Base-by-base conservation (phyloP, 2,797 vertebrate genomes). In the Mallotus villosus region DNA sequence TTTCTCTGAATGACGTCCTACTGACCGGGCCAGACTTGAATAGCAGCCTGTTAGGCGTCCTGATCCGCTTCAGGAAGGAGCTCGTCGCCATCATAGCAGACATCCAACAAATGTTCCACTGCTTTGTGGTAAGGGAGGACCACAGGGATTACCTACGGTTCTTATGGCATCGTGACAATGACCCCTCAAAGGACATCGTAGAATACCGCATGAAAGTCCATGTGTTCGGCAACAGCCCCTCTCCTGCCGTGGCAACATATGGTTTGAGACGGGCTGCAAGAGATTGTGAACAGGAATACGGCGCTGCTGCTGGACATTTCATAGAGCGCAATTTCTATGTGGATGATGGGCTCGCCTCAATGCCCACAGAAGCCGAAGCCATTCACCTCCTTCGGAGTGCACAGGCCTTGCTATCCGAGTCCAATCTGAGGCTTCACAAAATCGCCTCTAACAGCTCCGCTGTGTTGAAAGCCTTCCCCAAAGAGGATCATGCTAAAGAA, bases 381-480 rank as follows among this genome's bases (percentile, higher is more conserved):
- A 34, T 75, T 0, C 1, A 17, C 8, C 60, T 70, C 0, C 73
- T 75, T 1, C 16, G 59, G 2, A 17, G 55, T 0, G 32, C 73
- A n/a, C 25, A 34, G 16, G 22, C 9, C 4, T 21, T 29, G 0
- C 29, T 69, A 2, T 65, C 65, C 0, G 32, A 68, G 5, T 68
- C 70, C 0, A 72, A 72, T 16, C 16, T 74, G 0, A 22, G 29
- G 2, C 70, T 72, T 5, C 77, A 72, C 41, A 74, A 74, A 3
- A 69, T 78, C 2, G 73, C 53, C 1, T 72, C 77, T 1, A 68
- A 74, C 16, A 65, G 65, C 0, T 0, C 21, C 3, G 0, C 4
- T 2, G 76, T 78, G 11, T 74, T 71, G 68, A 17, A 63, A 7
- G 76, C 76, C 0, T 78, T 74, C 14, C 25, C 25, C 4, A 27